Conservation (phyloP, 2,888 invertebrate genomes). For the Drosophila paracracens region DNA sequence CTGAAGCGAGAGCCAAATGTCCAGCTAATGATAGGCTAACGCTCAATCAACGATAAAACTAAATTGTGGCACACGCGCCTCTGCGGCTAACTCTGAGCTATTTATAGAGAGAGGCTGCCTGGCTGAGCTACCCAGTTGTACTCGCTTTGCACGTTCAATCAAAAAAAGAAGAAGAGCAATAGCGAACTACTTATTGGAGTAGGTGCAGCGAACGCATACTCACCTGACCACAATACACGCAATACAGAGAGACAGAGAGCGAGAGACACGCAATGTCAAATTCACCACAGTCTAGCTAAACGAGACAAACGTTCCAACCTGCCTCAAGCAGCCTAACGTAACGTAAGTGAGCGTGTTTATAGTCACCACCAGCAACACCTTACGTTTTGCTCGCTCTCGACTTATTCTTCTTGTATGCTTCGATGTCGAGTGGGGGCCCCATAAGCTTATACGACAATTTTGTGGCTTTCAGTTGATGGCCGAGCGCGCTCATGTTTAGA, state of each 20-base stretch:
- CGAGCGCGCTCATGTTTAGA: conserved; percentile 66
- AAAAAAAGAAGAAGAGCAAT: conserved; percentile 30
- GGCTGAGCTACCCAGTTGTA: conserved; percentile 46
- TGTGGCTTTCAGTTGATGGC: conserved; percentile 65
- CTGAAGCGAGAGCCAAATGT: conserved; percentile 54
- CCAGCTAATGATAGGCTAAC: conserved; percentile 78
- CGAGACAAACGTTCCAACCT: conserved; percentile 51
- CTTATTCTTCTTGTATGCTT: conserved; percentile 35
- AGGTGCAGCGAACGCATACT: conserved; percentile 65
- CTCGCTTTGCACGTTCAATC: conserved; percentile 61
- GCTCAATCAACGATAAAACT: conserved; percentile 78
- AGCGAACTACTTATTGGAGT: conserved; percentile 55
- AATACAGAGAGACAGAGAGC: conserved; percentile 12
- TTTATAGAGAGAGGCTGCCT: conserved; percentile 53
- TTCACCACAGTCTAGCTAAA: conserved; percentile 40
- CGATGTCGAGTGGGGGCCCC: conserved; percentile 36
- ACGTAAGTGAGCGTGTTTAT: conserved; percentile 41
- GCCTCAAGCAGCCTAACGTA: conserved; percentile 63
- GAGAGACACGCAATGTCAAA: conserved; percentile 29
- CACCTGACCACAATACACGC: conserved; percentile 56
- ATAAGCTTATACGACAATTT: conserved; percentile 58
- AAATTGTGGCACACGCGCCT: conserved; percentile 77
- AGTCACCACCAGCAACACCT: conserved; percentile 29
- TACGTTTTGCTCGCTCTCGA: conserved; percentile 40
- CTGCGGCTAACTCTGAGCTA: conserved; percentile 53